Conservation (phyloP, 1,140 invertebrate genomes). For the Leucophenga varia region DNA sequence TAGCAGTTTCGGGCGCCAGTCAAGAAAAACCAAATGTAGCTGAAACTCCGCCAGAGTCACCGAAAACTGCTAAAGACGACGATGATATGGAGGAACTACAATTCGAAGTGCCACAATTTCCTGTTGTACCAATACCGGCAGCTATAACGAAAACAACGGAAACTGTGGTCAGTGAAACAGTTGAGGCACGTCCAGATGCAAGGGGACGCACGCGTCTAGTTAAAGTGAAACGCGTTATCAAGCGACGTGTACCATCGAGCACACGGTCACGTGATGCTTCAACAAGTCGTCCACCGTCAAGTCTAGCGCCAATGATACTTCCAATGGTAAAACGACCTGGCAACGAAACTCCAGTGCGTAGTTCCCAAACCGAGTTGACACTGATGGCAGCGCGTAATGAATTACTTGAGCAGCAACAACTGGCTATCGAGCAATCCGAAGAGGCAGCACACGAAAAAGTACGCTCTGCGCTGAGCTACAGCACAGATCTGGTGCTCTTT, state of each 20-base stretch:
- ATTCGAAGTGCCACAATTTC: slow-evolving; percentile 26
- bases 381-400: slow-evolving; percentile 27
- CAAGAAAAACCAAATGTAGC: slow-evolving; percentile 5
- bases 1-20: slow-evolving; percentile 25
- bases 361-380: slow-evolving; percentile 16
- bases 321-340: background rate
- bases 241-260: slow-evolving; percentile 40
- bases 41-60: slow-evolving; percentile 16
- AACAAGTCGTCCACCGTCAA: slow-evolving; percentile 20
- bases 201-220: slow-evolving; percentile 38
- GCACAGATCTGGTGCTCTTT: slow-evolving; percentile 70
- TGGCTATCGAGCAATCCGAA: slow-evolving; percentile 56
- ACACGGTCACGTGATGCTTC: slow-evolving; percentile 46
- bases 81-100: background rate
- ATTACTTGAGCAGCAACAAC: slow-evolving; percentile 24
- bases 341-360: background rate
- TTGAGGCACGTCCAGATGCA: slow-evolving; percentile 42
- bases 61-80: slow-evolving; percentile 4
- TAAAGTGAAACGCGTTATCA: slow-evolving; percentile 47
- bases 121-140: slow-evolving; percentile 5
- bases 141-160: slow-evolving; percentile 21
- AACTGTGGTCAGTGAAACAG: slow-evolving; percentile 40
- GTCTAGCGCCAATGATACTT: background rate
- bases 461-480: slow-evolving; percentile 65
- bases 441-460: slow-evolving; percentile 67